phyloP scores from a whole-genome alignment of 2,888 invertebrate species.

The Melipona beecheii region DNA sequence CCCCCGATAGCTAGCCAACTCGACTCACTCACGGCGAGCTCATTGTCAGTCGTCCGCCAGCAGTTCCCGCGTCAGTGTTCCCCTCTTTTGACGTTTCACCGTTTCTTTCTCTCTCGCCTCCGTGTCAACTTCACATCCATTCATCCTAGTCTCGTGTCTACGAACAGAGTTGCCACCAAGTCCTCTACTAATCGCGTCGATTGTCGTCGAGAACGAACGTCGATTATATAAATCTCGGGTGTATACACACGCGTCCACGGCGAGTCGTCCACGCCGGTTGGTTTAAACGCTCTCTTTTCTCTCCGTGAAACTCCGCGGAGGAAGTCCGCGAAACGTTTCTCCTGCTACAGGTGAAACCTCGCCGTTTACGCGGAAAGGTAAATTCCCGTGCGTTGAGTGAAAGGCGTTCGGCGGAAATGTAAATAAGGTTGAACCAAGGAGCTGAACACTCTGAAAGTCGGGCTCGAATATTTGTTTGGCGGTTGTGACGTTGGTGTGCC shows the following conservation, averaged over 20 bases:
- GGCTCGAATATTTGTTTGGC: not conserved
- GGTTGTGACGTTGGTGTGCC: conserved; percentile 8
- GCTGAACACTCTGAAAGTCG: not conserved
- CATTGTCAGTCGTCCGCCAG: conserved; percentile 80
- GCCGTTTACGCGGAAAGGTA: not conserved
- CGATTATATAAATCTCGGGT: not conserved
- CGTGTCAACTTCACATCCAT: conserved; percentile 15
- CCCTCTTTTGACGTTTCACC: conserved; percentile 33
- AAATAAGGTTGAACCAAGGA: not conserved
- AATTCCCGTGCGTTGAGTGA: conserved; percentile 5
- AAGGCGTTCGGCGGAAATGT: not conserved
- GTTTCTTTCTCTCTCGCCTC: conserved; percentile 21
- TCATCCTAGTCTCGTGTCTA: conserved; percentile 8
- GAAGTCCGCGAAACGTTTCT: not conserved
- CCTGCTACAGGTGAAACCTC: not conserved
- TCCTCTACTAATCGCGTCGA: not conserved
- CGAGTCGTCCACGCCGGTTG: not conserved
- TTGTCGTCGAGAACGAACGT: not conserved
- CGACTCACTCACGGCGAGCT: conserved; percentile 65
- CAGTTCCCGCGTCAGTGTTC: conserved; percentile 52
- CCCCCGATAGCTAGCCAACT: conserved; percentile 22
- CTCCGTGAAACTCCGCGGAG: not conserved
- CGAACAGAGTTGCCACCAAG: not conserved
- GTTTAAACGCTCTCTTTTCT: too few relatives aligned
- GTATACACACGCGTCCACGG: not conserved